phyloP scores from a whole-genome alignment of 2,888 invertebrate species.

The Diaperis boleti region DNA sequence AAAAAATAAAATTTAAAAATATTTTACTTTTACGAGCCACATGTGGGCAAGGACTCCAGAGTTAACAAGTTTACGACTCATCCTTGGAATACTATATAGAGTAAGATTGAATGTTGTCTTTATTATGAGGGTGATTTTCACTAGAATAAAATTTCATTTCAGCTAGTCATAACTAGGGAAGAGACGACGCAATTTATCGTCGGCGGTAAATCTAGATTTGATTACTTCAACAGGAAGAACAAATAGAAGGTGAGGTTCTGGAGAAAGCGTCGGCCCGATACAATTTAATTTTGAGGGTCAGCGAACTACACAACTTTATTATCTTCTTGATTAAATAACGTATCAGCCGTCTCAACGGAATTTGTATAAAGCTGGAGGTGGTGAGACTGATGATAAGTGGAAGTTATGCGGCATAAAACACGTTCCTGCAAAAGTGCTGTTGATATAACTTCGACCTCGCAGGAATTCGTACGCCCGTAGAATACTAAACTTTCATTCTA shows the following conservation, averaged over 20 bases:
- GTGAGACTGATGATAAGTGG: constrained; percentile 17
- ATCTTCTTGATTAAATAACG: constrained; percentile 29
- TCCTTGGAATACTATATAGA: not conserved
- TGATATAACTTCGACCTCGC: constrained; percentile 5
- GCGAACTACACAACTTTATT: constrained; percentile 30
- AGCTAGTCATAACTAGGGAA: not conserved
- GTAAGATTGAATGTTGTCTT: constrained; percentile 7
- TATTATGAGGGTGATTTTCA: constrained; percentile 1
- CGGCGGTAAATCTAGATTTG: not conserved
- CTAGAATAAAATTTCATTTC: not conserved
- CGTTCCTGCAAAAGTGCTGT: not conserved
- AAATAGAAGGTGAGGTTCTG: constrained; percentile 8
- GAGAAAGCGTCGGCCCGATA: constrained; percentile 11
- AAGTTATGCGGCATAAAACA: constrained; percentile 14
- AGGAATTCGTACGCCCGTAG: constrained; percentile 1
- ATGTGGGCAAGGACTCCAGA: constrained; percentile 17
- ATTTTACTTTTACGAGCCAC: constrained; percentile 28
- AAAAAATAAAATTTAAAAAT: constrained; percentile 24
- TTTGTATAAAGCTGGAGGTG: constrained; percentile 16
- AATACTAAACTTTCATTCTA: constrained; percentile 1
- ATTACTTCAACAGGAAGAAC: not conserved
- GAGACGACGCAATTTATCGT: not conserved
- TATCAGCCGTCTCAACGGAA: constrained; percentile 20
- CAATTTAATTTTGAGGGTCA: constrained; percentile 29
- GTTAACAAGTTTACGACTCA: constrained; percentile 29